Evolutionary conservation across 2,888 invertebrate species (phyloP).

Genomic region (Yponomeuta sedellus): DNA sequence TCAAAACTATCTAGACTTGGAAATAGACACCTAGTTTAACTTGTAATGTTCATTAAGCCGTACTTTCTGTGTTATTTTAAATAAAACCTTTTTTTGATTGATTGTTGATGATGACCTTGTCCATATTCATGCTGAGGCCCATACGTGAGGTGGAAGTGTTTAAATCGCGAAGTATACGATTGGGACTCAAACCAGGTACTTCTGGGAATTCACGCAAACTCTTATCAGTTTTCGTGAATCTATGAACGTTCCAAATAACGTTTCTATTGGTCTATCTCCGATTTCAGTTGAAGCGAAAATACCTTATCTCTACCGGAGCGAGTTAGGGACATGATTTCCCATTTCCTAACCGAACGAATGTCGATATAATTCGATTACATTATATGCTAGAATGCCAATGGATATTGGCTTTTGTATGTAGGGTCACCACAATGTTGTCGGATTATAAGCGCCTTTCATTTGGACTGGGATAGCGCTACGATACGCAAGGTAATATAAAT

Average conservation of each 20-base stretch:
- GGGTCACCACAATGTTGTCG: neutral
- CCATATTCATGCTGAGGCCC: too few relatives aligned
- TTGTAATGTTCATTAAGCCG: too few relatives aligned
- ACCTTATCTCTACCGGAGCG: neutral
- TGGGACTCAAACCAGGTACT: too few relatives aligned
- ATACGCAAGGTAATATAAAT: too few relatives aligned
- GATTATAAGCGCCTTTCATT: neutral
- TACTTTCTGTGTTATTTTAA: too few relatives aligned
- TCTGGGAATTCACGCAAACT: too few relatives aligned
- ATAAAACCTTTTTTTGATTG: too few relatives aligned
- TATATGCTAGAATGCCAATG: neutral
- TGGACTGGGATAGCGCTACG: neutral
- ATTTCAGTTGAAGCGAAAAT: neutral
- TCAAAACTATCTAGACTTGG: too few relatives aligned
- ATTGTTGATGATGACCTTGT: too few relatives aligned
- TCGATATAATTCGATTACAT: neutral
- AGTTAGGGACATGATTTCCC: neutral
- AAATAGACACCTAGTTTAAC: too few relatives aligned
- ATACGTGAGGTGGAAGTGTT: too few relatives aligned
- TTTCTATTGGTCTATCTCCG: neutral
- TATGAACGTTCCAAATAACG: neutral
- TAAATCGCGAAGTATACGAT: too few relatives aligned
- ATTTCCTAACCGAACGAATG: constrained; percentile 1
- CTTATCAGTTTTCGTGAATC: neutral
- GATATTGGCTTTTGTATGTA: neutral